A percentile compares a stretch with the other conserved stretches of the same genome.
phyloP scores from a whole-genome alignment of 2,113 vertebrate genomes.

The Columba janthina region DNA sequence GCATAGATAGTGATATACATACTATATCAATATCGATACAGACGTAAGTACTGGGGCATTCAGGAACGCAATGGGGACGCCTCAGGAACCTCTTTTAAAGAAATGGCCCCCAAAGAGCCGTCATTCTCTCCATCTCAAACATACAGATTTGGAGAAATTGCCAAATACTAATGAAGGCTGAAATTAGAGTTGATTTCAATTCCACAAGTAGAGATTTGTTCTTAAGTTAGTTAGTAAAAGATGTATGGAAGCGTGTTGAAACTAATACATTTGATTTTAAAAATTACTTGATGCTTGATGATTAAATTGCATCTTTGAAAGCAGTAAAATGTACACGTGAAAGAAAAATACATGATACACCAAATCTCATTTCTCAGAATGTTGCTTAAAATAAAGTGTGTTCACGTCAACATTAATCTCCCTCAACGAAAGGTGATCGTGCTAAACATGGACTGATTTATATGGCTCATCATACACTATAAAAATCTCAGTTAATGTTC shows the following conservation, averaged over 20 bases:
- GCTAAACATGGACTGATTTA: not conserved
- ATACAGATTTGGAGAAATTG: not conserved
- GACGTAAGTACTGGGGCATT: not conserved
- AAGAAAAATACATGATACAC: not conserved
- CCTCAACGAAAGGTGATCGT: not conserved
- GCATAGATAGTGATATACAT: not conserved
- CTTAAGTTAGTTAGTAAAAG: not conserved
- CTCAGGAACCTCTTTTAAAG: not conserved
- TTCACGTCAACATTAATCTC: not conserved
- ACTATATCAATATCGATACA: not conserved
- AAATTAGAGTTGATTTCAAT: not conserved
- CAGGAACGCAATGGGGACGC: not conserved
- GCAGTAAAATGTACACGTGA: not conserved
- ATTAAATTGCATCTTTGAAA: not conserved
- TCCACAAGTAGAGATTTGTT: not conserved
- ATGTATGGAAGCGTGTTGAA: not conserved
- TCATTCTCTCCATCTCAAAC: not conserved
- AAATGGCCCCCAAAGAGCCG: not conserved
- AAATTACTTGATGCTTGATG: not conserved
- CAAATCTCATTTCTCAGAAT: not conserved
- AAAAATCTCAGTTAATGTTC: not conserved
- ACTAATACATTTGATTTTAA: not conserved
- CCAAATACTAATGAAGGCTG: not conserved
- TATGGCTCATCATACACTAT: not conserved
- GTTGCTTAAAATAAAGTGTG: not conserved